These are phyloP conservation scores for Oxyruncus cristatus DNA, from an alignment of 2,113 vertebrate species.

Conservation along the genomic window DNA sequence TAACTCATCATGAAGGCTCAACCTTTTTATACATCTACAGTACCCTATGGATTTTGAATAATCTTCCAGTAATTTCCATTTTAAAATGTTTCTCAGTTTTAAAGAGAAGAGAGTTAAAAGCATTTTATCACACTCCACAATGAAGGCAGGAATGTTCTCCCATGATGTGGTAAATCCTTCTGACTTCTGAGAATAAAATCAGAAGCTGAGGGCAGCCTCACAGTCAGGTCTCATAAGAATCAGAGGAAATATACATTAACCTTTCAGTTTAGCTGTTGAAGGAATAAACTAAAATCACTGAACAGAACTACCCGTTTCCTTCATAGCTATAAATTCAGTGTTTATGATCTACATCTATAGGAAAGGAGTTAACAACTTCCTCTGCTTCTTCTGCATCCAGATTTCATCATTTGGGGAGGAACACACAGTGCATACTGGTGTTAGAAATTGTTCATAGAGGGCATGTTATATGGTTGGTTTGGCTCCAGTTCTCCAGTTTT, in stretches of 20 bases:
- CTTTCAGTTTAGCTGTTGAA: neutral
- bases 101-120: neutral
- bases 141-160: neutral
- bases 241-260: neutral
- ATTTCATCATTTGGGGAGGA: neutral
- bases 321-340: neutral
- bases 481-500: neutral
- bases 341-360: neutral
- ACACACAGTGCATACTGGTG: accelerated
- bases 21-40: neutral
- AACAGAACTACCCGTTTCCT: neutral
- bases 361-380: neutral
- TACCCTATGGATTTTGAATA: neutral
- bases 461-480: neutral
- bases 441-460: neutral
- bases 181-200: neutral
- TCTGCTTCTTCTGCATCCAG: neutral
- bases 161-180: neutral
- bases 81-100: neutral
- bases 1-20: neutral
- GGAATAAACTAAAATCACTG: neutral
- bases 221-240: neutral
- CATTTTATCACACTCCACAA: neutral
- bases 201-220: neutral
- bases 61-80: neutral